Conservation (phyloP, 2,113 vertebrate species). For the human region GRCh38 chr9:94754501-94755000, state of each 20-base stretch:
- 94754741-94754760: not conserved
- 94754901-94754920: constrained; percentile 1
- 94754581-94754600: not conserved
- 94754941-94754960: constrained; percentile 8
- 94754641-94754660: not conserved
- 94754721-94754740: not conserved
- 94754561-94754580: not conserved
- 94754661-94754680: not conserved
- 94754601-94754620: not conserved
- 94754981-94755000: constrained; percentile 36
- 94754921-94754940: not conserved
- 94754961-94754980: not conserved
- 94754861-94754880: not conserved
- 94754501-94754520: not conserved
- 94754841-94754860: not conserved
- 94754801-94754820: not conserved
- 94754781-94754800: not conserved
- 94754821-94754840: not conserved
- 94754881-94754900: not conserved
- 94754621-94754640: not conserved
- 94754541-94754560: not conserved
- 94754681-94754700: not conserved
- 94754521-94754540: not conserved
- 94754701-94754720: not conserved
- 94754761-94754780: not conserved